phyloP scores from a whole-genome alignment of 2,797 vertebrate species.

The Luscinia luscinia region DNA sequence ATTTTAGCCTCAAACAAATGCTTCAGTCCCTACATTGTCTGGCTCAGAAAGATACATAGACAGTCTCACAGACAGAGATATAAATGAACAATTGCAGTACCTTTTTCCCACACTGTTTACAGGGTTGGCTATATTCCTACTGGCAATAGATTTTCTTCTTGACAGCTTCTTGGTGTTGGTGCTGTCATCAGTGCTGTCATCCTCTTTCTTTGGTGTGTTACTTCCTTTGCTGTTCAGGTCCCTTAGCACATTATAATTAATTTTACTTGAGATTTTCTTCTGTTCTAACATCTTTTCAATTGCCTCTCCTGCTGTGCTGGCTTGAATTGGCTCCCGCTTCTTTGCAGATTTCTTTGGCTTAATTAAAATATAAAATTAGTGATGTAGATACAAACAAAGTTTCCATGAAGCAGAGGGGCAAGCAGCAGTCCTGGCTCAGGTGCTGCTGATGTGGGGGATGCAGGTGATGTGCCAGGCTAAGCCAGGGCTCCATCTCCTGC shows the following conservation, averaged over 20 bases:
- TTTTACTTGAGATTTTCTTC: conserved; percentile 96
- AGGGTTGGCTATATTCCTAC: conserved; percentile 78
- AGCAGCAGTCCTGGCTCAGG: conserved; percentile 29
- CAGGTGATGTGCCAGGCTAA: neutral
- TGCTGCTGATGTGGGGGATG: neutral
- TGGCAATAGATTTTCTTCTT: conserved; percentile 71
- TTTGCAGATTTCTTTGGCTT: conserved; percentile 82
- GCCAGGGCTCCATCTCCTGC: neutral
- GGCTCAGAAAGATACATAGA: conserved; percentile 61
- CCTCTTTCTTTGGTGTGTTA: conserved; percentile 73
- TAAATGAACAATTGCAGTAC: conserved; percentile 77
- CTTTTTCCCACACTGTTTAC: conserved; percentile 87
- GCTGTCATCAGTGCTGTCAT: conserved; percentile 24
- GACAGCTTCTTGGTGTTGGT: conserved; percentile 66
- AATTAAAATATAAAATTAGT: conserved; percentile 63
- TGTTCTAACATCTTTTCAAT: conserved; percentile 98
- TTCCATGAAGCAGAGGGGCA: conserved; percentile 1
- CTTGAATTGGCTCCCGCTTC: conserved; percentile 84
- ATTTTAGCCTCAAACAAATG: conserved; percentile 61
- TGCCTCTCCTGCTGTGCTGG: conserved; percentile 92
- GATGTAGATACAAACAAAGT: conserved; percentile 58
- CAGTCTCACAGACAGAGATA: conserved; percentile 32
- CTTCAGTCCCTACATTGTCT: conserved; percentile 50
- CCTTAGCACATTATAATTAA: conserved; percentile 95
- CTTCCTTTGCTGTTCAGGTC: conserved; percentile 87